Base-by-base conservation (phyloP, 2,888 invertebrate genomes). In the Seladonia tumulorum region DNA sequence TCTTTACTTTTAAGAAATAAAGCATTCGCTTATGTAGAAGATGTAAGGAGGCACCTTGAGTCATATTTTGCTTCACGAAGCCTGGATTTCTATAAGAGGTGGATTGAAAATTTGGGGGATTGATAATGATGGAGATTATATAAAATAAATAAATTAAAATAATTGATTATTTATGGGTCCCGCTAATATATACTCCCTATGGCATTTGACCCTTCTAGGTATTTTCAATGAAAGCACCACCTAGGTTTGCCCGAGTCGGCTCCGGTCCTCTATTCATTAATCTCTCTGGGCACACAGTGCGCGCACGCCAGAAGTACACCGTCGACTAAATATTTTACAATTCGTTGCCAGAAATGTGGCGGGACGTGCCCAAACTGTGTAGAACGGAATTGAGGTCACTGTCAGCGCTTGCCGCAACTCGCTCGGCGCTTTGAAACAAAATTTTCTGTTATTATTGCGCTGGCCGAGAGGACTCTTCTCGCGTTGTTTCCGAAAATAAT, bases 301-400 rank as follows among this genome's bases (percentile, higher is more conserved):
- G 25, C 60, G 29, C 63, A 63, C 16, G 16, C 63, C 63, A 7
- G 29, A 63, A 63, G 29, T 63, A 63, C 63, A 63, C 5, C 5
- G 63, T 29, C 63, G 16, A 29, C 63, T 63, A 63, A 63, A 63
- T 76, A 49, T 49, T 42, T 42, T 22, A 42, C 22, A 63, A 63
- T 29, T 63, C 63, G 63, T 63, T 63, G 63, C 63, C 63, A 63
- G 29, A 63, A 63, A 63, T 29, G 63, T 63, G 63, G 29, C 29
- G 63, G 25, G 25, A 63, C 63, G 63, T 63, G 63, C 25, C 29
- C 63, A 29, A 63, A 63, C 16, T 63, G 29, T 25, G 29, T 63
- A 16, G 63, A 29, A 63, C 29, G 14, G 29, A 5, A 63, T 63
- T 16, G 63, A 63, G 63, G 14, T n/a, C 73, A 45, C 81, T 70